Percentiles rank a stretch among this genome's conserved stretches.
Conservation (phyloP, 2,888 invertebrate species). For the Dryobotodes eremita region DNA sequence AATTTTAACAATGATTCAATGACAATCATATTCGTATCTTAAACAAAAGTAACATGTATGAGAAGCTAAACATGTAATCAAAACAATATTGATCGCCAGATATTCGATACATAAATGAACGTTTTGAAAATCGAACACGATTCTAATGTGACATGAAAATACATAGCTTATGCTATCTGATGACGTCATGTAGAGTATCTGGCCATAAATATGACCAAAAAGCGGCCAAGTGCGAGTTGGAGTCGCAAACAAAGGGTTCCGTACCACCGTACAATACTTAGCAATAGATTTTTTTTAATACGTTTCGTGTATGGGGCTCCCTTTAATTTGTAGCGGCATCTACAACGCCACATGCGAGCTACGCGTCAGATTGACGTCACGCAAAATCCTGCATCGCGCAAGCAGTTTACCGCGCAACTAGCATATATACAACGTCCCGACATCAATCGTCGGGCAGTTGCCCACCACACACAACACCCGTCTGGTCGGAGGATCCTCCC, state of each 20-base stretch:
- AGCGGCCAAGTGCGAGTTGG: neutral
- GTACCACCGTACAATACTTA: neutral
- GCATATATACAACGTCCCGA: no score
- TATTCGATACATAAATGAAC: conserved; percentile 33
- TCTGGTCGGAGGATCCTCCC: no score
- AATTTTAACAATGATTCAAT: conserved; percentile 19
- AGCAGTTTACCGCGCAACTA: no score
- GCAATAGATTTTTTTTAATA: neutral
- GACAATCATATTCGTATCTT: neutral
- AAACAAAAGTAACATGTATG: conserved; percentile 17
- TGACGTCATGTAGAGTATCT: neutral
- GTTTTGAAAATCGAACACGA: conserved; percentile 33
- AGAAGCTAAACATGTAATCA: neutral
- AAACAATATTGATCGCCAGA: conserved; percentile 1
- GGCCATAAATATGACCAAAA: no score
- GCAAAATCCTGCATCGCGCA: no score
- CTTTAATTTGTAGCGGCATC: no score
- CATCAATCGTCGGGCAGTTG: no score
- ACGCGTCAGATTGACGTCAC: no score
- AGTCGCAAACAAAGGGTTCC: neutral
- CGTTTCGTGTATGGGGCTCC: neutral
- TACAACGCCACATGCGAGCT: no score
- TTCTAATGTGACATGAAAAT: conserved; percentile 21
- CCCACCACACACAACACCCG: no score
- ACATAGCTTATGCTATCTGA: conserved; percentile 38